These are phyloP conservation scores for Incurvaria masculella DNA, from an alignment of 2,888 invertebrate species.

Conservation along the genomic window DNA sequence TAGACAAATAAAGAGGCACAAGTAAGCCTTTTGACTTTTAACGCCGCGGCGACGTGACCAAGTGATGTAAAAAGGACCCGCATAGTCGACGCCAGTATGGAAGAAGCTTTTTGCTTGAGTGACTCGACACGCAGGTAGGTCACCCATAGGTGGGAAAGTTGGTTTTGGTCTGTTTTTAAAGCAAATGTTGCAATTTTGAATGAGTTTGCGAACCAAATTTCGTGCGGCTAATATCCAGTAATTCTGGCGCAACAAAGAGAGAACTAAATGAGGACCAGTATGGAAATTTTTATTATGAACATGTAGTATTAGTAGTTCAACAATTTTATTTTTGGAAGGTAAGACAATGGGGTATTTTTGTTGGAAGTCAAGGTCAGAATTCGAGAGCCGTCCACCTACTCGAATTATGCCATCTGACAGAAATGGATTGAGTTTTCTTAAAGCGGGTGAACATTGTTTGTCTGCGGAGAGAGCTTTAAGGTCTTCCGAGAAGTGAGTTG, in stretches of 20 bases:
- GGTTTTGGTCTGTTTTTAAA: slow-evolving; percentile 1
- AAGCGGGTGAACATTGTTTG: neutral
- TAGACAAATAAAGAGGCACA: slow-evolving; percentile 7
- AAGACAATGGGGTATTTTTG: slow-evolving; percentile 1
- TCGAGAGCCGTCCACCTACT: slow-evolving; percentile 1
- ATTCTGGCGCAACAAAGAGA: neutral
- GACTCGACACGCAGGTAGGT: slow-evolving; percentile 5
- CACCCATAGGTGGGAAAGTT: slow-evolving; percentile 4
- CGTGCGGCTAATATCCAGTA: neutral
- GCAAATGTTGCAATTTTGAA: slow-evolving; percentile 6
- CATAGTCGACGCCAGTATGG: slow-evolving; percentile 9
- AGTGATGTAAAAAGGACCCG: slow-evolving; percentile 7
- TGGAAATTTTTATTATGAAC: neutral
- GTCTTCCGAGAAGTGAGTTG: neutral
- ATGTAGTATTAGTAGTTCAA: neutral
- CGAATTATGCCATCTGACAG: neutral
- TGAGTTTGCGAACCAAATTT: neutral
- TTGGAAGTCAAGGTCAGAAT: neutral
- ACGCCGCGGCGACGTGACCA: slow-evolving; percentile 1
- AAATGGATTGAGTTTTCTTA: slow-evolving; percentile 4
- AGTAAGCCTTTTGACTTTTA: slow-evolving; percentile 4
- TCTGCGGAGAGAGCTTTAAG: neutral
- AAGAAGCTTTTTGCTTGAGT: slow-evolving; percentile 6
- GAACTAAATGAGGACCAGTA: neutral
- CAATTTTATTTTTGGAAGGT: neutral